Base-by-base conservation (phyloP, 2,888 invertebrate species). In the Eupithecia insigniata region DNA sequence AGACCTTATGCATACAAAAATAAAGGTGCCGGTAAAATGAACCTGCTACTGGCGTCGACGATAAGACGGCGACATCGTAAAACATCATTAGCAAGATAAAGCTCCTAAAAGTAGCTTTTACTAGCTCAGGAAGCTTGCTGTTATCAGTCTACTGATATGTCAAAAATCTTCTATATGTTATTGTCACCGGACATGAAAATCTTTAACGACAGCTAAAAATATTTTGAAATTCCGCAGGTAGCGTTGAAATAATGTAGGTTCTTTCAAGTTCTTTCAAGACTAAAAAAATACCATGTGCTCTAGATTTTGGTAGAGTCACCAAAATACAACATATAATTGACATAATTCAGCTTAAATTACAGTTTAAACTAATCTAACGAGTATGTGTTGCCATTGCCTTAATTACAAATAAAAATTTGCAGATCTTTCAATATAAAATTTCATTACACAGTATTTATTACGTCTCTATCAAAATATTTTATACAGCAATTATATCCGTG, bases 61-160 rank as follows among this genome's bases (percentile, higher is more conserved):
- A 93, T 93, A 92, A 92, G 85, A 82, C 83, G 86, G 87, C 81
- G 82, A 85, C 88, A 87, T 92, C 92, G 91, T 93, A 92, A 92
- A 93, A 92, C 91, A 93, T 93, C 93, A 92, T 93, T 93, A 93
- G 92, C 87, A 87, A 91, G 93, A 93, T 93, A 93, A 93, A 89
- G 80, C 78, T 81, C 88, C 88, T 89, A 90, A 93, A 92, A 87
- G 88, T 87, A 84, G 84, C 83, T 87, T 90, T 88, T 85, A 89
- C 82, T 84, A 84, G 83, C 81, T 81, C 89, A 89, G 91, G 91
- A 89, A 91, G 75, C 75, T 69, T 55, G 67, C 66, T 5, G n/a
- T 72, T 70, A 76, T 77, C 71, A 28, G 30, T 30, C 30, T 32
- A 30, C 60, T 77, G 74, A 79, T 79, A 76, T 74, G 74, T 75